A percentile compares a stretch with the other conserved stretches of the same genome.
Evolutionary conservation across 2,113 vertebrate genomes (phyloP).

Genomic region (Verasper variegatus): DNA sequence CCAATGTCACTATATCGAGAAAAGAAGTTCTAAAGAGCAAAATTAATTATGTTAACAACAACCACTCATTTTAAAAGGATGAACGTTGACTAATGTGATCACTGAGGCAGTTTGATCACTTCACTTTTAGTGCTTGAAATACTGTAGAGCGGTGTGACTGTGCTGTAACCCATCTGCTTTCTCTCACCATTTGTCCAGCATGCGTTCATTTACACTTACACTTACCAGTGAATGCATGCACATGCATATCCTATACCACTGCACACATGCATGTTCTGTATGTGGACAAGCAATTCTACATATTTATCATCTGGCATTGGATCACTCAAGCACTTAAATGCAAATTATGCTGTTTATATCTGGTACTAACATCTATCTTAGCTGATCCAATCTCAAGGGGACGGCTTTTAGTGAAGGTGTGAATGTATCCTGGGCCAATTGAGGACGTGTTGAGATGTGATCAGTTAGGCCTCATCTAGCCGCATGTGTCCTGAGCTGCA

Average conservation of each 20-base stretch:
- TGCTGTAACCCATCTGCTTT: not conserved
- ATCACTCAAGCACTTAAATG: slow-evolving; percentile 83
- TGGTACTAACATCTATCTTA: not conserved
- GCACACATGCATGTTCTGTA: not conserved
- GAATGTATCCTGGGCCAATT: not conserved
- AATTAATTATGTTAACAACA: slow-evolving; percentile 9
- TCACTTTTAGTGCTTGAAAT: not conserved
- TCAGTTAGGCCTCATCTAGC: not conserved
- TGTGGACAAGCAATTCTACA: slow-evolving; percentile 30
- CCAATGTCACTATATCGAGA: not conserved
- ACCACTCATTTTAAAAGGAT: slow-evolving; percentile 6
- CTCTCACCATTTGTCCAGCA: not conserved
- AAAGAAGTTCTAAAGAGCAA: not conserved
- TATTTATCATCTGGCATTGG: slow-evolving; percentile 80
- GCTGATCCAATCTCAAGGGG: not conserved
- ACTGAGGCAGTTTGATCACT: slow-evolving; percentile 21
- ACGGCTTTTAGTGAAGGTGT: not conserved
- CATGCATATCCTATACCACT: not conserved
- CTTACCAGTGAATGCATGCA: not conserved
- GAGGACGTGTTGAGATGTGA: not conserved
- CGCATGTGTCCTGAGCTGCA: not conserved
- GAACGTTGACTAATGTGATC: slow-evolving; percentile 23
- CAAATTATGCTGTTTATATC: slow-evolving; percentile 52
- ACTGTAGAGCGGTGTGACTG: not conserved
- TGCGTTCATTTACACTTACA: not conserved